Conservation (phyloP, 1,140 invertebrate species). For the Trachelipus rathkii region DNA sequence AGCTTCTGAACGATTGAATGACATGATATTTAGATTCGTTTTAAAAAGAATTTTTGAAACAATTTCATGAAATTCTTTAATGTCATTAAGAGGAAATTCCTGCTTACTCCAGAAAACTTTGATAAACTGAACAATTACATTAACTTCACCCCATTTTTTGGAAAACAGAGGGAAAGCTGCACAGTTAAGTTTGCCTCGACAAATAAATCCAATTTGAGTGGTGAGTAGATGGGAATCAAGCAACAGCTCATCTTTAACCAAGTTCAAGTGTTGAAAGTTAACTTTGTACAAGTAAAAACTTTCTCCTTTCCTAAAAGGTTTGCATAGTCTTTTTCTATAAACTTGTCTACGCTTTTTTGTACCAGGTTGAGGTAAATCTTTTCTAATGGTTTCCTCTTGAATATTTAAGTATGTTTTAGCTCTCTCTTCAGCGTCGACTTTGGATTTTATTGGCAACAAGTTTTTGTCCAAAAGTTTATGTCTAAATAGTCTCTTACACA, state of each 20-base stretch:
- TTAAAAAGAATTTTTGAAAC: constrained; percentile 30
- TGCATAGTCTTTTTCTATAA: constrained; percentile 28
- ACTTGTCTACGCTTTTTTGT: constrained; percentile 36
- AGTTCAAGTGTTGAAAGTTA: constrained; percentile 1
- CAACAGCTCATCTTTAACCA: background rate
- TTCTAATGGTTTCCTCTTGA: constrained; percentile 12
- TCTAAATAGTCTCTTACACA: constrained; percentile 35
- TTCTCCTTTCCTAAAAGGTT: constrained; percentile 11
- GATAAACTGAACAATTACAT: constrained; percentile 21
- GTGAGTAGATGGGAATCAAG: background rate
- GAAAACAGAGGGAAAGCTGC: constrained; percentile 33
- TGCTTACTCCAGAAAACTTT: background rate
- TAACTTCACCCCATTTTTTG: constrained; percentile 37
- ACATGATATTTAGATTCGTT: constrained; percentile 19
- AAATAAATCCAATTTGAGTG: constrained; percentile 22
- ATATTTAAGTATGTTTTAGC: constrained; percentile 26
- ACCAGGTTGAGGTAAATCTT: constrained; percentile 20
- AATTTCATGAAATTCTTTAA: constrained; percentile 36
- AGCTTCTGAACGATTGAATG: background rate
- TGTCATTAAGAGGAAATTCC: constrained; percentile 2
- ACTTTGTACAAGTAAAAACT: background rate
- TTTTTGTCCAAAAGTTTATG: constrained; percentile 32
- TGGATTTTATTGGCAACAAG: constrained; percentile 24
- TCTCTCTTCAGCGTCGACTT: constrained; percentile 11
- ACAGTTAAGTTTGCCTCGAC: constrained; percentile 8